Evolutionary conservation across 2,797 vertebrate species (phyloP).

Genomic region (Scolopax bukidnonensis): DNA sequence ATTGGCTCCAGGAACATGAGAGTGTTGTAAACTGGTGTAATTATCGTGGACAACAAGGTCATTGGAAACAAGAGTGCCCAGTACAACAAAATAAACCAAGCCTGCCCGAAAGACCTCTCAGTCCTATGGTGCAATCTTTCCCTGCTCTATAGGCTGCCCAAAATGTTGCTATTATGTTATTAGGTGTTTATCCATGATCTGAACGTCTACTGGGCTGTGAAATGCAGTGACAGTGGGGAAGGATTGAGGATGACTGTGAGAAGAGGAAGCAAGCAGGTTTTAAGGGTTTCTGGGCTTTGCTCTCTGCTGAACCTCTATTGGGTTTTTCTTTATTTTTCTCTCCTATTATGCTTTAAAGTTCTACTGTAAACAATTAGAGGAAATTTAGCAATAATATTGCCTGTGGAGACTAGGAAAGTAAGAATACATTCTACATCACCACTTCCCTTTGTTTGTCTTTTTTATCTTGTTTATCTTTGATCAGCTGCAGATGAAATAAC

Average conservation of each 20-base stretch:
- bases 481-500: slow-evolving; percentile 68
- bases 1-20: not conserved
- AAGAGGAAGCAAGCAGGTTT: not conserved
- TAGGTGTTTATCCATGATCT: not conserved
- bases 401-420: slow-evolving; percentile 25
- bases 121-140: not conserved
- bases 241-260: not conserved
- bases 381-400: slow-evolving; percentile 27
- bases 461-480: slow-evolving; percentile 63
- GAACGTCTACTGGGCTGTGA: not conserved
- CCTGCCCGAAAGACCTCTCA: not conserved
- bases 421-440: slow-evolving; percentile 22
- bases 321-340: not conserved
- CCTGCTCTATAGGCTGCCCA: not conserved
- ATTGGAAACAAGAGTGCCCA: not conserved
- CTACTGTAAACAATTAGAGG: slow-evolving; percentile 31
- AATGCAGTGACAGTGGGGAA: not conserved
- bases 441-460: slow-evolving; percentile 53
- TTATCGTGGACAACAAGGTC: not conserved
- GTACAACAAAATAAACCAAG: not conserved
- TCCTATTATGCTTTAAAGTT: slow-evolving; percentile 16
- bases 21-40: not conserved
- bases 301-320: not conserved
- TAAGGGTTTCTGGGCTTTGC: not conserved
- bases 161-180: not conserved